Evolutionary conservation across 2,888 invertebrate species (phyloP).

Genomic region (Pimpla rufipes): DNA sequence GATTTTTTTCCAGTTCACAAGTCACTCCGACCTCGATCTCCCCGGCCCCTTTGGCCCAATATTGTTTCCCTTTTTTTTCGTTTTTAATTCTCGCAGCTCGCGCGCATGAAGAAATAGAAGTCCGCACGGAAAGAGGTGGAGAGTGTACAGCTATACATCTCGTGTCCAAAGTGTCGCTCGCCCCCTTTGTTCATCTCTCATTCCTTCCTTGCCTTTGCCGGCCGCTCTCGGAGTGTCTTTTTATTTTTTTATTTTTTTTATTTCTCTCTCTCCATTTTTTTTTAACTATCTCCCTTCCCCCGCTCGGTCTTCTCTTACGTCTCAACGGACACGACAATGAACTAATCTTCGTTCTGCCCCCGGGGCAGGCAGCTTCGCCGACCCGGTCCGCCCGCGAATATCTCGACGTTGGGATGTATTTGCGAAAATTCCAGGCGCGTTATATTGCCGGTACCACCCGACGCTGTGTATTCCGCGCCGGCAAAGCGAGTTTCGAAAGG

Average conservation of each 20-base stretch:
- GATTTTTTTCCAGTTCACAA: no score
- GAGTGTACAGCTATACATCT: constrained; percentile 9
- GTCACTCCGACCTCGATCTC: no score
- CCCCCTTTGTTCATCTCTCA: constrained; percentile 32
- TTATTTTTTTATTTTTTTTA: constrained; percentile 11
- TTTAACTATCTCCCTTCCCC: constrained; percentile 12
- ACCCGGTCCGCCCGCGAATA: constrained; percentile 41
- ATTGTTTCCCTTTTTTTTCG: neutral
- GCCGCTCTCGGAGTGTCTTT: constrained; percentile 33
- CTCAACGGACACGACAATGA: constrained; percentile 58
- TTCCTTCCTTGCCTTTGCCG: constrained; percentile 47
- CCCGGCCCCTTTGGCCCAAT: neutral
- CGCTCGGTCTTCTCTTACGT: constrained; percentile 33
- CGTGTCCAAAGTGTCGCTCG: constrained; percentile 42
- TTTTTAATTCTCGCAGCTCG: constrained; percentile 12
- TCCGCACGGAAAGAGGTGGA: neutral
- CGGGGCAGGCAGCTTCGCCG: constrained; percentile 33
- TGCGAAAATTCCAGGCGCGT: constrained; percentile 60
- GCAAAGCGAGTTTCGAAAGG: constrained; percentile 40
- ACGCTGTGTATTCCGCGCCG: constrained; percentile 11
- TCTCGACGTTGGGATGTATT: constrained; percentile 45
- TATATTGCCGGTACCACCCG: constrained; percentile 10
- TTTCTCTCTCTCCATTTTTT: constrained; percentile 26
- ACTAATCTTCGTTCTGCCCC: constrained; percentile 62
- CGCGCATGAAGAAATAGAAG: neutral